These are phyloP conservation scores for Chrysochloris asiatica DNA, from an alignment of 2,113 vertebrate species.

Conservation along the genomic window DNA sequence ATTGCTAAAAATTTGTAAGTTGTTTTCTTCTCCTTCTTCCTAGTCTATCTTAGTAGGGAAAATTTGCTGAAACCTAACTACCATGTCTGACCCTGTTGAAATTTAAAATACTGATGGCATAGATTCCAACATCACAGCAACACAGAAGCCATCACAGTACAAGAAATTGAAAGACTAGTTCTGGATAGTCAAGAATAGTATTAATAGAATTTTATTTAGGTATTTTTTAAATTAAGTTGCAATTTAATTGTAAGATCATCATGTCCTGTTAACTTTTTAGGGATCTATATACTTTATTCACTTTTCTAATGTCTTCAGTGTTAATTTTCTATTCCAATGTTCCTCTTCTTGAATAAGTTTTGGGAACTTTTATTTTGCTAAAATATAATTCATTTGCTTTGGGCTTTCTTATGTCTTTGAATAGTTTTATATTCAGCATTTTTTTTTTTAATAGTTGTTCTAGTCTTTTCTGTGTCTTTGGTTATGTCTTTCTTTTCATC, in stretches of 20 bases:
- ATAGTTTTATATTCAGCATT: background rate
- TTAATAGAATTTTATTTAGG: background rate
- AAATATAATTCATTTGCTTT: background rate
- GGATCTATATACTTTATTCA: background rate
- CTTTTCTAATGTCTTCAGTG: background rate
- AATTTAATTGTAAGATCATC: background rate
- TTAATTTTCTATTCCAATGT: background rate
- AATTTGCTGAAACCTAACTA: too few relatives aligned
- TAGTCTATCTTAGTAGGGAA: too few relatives aligned
- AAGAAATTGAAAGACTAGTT: too few relatives aligned
- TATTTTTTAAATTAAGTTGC: background rate
- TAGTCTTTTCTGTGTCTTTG: background rate
- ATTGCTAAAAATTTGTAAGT: too few relatives aligned
- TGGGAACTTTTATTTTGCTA: background rate
- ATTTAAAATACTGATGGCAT: too few relatives aligned
- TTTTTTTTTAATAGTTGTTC: background rate
- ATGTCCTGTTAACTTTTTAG: background rate
- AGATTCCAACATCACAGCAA: too few relatives aligned
- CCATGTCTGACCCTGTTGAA: too few relatives aligned
- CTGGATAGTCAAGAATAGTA: background rate
- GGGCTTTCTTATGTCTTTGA: background rate
- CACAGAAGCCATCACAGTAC: too few relatives aligned
- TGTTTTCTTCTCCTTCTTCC: too few relatives aligned
- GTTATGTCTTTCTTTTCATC: background rate
- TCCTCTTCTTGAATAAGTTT: conserved; percentile 15